Evolutionary conservation across 1,140 invertebrate genomes (phyloP), one percentile per base, ranked within the genome.

Genomic region (Manduca sexta): DNA sequence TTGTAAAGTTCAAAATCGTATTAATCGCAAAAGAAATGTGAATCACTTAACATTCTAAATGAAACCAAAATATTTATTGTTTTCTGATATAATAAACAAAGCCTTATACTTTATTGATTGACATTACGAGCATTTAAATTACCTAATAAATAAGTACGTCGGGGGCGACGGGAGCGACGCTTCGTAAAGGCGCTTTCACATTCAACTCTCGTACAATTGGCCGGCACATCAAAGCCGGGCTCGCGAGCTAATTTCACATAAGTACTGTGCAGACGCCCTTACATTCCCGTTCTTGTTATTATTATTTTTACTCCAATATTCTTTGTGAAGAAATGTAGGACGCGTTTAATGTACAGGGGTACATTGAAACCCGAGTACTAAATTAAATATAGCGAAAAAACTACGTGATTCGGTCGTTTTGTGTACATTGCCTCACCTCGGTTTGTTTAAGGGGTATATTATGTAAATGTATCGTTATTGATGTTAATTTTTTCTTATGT

Each of bases 321-420:
- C 70, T 75, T 80, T 81, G 69, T 75, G 51, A 69, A 62, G 60
- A 62, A 76, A 76, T 70, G 71, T 76, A 72, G 71, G 67, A 66
- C 58, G 72, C 74, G 60, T 71, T 72, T 74, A 65, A 64, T 64
- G 52, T 68, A 68, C 46, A 61, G 80, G 80, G 46, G 40, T 56
- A 54, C 60, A 64, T 66, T 71, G 78, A 71, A 84, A 84, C 71
- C 58, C 48, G 77, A 84, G 81, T 49, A 72, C 69, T 77, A 81
- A 84, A 84, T 84, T 84, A 84, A n/a, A 80, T 84, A 81, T 69
- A 62, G 68, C 60, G 60, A 71, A 78, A 77, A 80, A 77, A 74
- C 63, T 75, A 66, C 58, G 64, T 64, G 74, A 70, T 74, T 76
- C 69, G 67, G 65, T 65, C 54, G 62, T 51, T 62, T 60, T 76